Evolutionary conservation across 2,888 invertebrate species (phyloP).

Genomic region (Augochlorella aurata): DNA sequence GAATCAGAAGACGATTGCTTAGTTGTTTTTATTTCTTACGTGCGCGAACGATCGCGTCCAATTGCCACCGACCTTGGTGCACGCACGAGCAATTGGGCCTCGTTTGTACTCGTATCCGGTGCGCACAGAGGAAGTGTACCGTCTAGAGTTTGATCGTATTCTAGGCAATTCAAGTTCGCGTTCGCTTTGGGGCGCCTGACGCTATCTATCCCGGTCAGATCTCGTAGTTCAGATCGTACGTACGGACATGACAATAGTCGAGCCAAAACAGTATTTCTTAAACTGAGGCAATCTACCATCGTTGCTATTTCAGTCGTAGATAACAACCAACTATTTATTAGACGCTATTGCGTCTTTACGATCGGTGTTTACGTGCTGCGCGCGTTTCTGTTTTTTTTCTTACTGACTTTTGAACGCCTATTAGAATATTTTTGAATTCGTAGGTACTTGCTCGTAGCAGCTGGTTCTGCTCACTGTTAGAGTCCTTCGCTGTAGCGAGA

Average conservation of each 20-base stretch:
- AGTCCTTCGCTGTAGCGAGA: background rate
- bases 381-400: background rate
- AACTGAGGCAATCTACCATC: no score
- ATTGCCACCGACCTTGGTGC: constrained; percentile 36
- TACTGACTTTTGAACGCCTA: no score
- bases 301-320: background rate
- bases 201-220: no score
- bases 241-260: background rate
- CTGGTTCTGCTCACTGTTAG: no score
- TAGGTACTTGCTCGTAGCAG: background rate
- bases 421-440: background rate
- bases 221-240: background rate
- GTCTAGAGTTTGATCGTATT: background rate
- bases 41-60: constrained; percentile 40
- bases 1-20: background rate
- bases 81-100: constrained; percentile 15
- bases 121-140: background rate
- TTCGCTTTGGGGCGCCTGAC: background rate
- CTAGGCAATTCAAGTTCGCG: background rate
- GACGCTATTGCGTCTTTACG: background rate
- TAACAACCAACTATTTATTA: background rate
- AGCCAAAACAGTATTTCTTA: background rate
- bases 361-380: background rate
- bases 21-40: background rate
- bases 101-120: background rate